Percentiles rank a stretch among this genome's conserved stretches.
Conservation (phyloP, 2,113 vertebrate species). For the Neogobius melanostomus region DNA sequence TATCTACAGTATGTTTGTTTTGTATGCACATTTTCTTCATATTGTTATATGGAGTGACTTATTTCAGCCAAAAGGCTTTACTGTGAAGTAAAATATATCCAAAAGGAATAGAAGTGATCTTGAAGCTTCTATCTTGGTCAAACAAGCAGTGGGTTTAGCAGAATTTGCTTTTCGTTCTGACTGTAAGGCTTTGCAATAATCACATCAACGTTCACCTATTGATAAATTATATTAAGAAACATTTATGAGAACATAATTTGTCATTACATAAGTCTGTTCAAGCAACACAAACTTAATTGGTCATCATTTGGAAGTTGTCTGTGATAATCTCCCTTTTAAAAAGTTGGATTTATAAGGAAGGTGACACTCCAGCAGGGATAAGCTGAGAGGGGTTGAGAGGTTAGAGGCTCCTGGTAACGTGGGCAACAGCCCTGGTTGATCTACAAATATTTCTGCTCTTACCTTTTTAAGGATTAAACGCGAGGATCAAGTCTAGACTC, state of each 20-base stretch:
- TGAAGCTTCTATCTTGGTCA: no score
- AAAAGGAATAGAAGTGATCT: no score
- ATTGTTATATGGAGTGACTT: no score
- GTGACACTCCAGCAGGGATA: constrained; percentile 26
- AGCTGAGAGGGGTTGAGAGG: constrained; percentile 22
- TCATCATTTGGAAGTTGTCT: not conserved
- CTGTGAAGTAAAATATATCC: no score
- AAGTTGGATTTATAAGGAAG: constrained; percentile 42
- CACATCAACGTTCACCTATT: not conserved
- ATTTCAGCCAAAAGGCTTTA: no score
- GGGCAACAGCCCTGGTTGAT: not conserved
- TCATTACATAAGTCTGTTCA: not conserved
- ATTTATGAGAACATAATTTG: not conserved
- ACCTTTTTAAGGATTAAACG: not conserved
- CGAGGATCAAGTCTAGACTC: not conserved
- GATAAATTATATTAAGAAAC: not conserved
- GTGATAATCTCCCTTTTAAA: constrained; percentile 49
- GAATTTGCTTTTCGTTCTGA: no score
- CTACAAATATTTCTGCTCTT: not conserved
- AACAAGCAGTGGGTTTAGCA: no score
- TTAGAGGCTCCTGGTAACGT: constrained; percentile 16
- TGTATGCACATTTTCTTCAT: no score
- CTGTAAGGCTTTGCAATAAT: not conserved
- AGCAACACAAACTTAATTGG: not conserved
- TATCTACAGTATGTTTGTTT: no score